Conservation (phyloP, 2,797 vertebrate genomes). For the Poeciliopsis paucimaculata region DNA sequence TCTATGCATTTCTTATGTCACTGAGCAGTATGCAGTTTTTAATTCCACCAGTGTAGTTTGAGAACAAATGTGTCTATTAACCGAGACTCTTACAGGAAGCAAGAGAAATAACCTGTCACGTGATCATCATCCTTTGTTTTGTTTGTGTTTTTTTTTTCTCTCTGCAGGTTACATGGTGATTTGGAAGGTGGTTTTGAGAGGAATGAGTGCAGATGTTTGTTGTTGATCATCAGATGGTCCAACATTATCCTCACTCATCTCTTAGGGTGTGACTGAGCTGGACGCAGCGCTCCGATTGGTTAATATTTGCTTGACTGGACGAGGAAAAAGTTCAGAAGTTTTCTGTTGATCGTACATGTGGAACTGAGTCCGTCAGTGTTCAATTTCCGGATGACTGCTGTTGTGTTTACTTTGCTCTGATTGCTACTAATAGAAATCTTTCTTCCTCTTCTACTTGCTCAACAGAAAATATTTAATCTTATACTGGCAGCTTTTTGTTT, state of each 20-base stretch:
- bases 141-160: slow-evolving; percentile 47
- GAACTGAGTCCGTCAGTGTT: slow-evolving; percentile 51
- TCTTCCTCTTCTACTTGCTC: slow-evolving; percentile 6
- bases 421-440: slow-evolving; percentile 24
- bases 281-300: slow-evolving; percentile 40
- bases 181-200: slow-evolving; percentile 72
- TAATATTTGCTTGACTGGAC: slow-evolving; percentile 49
- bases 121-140: slow-evolving; percentile 57
- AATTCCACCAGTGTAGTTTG: neutral
- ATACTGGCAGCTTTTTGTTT: slow-evolving; percentile 14
- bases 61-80: slow-evolving; percentile 13
- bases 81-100: slow-evolving; percentile 23
- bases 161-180: slow-evolving; percentile 73
- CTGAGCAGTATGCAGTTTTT: slow-evolving; percentile 31
- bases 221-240: slow-evolving; percentile 68
- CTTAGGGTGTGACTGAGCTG: slow-evolving; percentile 55
- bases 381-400: slow-evolving; percentile 46
- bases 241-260: slow-evolving; percentile 50
- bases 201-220: slow-evolving; percentile 73
- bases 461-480: neutral
- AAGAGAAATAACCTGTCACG: slow-evolving; percentile 9
- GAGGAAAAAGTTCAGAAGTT: slow-evolving; percentile 43
- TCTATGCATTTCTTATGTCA: slow-evolving; percentile 54
- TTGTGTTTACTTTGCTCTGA: slow-evolving; percentile 36
- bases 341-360: slow-evolving; percentile 48